Base-by-base conservation (phyloP, 2,888 invertebrate species). In the Agelastica alni region DNA sequence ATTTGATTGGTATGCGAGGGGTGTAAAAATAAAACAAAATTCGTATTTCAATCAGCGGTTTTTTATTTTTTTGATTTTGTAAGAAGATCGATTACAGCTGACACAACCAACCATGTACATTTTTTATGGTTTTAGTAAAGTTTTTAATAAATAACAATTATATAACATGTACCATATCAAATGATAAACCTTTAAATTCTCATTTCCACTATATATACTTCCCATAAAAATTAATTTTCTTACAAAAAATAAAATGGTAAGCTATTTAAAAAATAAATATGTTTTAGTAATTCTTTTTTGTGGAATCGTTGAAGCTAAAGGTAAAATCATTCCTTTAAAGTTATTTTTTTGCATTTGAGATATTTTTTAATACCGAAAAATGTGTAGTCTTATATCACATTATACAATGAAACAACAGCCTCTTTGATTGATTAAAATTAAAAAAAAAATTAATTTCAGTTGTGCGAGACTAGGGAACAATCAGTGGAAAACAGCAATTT, bases 321-420 rank as follows among this genome's bases (percentile, higher is more conserved):
- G n/a, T n/a, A 49, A 22, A 32, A 10, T 20, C 18, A 7, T 22
- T 26, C 28, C n/a, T 22, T 6, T 32, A 18, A 18, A 31, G 32
- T 31, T 20, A 14, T 49, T 34, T 14, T 46, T 49, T 22, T 37
- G 6, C 20, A 31, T 26, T 37, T 30, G 39, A 39, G 31, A n/a
- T n/a, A n/a, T n/a, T n/a, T 71, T 72, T 71, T 70, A 74, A 75
- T 73, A 74, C 73, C 70, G 72, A 73, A 55, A 53, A n/a, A n/a
- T 47, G 55, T 71, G 73, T 75, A 74, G 74, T 72, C 74, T 73
- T 70, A 77, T 78, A 77, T 78, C 78, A 78, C 77, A 78, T 77
- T 76, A 73, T n/a, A 78, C 70, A 74, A 59, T 56, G 46, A 74
- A 69, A 76, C 72, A 74, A 76, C 76, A 77, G 77, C 75, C 76